These are phyloP conservation scores for Subanguina moxae DNA, from an alignment of 1,140 invertebrate species.

Conservation along the genomic window DNA sequence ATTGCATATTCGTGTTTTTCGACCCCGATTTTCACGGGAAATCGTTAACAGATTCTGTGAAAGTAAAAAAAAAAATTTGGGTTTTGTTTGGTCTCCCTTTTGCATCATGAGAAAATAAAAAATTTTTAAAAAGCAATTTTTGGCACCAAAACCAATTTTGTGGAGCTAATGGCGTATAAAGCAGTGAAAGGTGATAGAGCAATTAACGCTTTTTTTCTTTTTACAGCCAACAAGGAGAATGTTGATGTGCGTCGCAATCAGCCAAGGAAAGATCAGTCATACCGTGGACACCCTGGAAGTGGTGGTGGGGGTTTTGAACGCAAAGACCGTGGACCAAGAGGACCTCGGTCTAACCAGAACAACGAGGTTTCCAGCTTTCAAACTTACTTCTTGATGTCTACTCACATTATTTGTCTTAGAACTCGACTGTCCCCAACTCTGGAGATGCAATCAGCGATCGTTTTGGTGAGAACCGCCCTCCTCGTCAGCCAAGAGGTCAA, in stretches of 20 bases:
- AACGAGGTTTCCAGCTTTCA: background rate
- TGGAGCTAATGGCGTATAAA: no score
- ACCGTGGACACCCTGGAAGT: background rate
- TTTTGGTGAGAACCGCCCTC: constrained; percentile 12
- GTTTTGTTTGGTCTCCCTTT: no score
- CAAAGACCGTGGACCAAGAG: background rate
- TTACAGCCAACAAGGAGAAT: background rate
- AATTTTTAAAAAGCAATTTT: no score
- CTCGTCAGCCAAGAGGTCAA: background rate
- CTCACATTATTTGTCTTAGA: background rate
- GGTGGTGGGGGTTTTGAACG: background rate
- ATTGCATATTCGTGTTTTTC: no score
- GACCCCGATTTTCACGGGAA: no score
- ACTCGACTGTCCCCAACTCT: background rate
- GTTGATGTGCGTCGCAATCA: background rate
- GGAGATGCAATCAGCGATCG: constrained; percentile 2
- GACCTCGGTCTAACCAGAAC: background rate
- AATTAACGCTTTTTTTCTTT: no score
- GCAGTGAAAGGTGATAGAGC: no score
- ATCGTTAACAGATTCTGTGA: no score
- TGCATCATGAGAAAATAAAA: no score
- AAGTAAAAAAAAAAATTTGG: no score
- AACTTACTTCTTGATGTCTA: background rate
- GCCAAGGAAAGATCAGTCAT: background rate
- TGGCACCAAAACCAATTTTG: no score